These are phyloP conservation scores for Limulus polyphemus DNA, from an alignment of 2,888 invertebrate genomes.

Conservation along the genomic window DNA sequence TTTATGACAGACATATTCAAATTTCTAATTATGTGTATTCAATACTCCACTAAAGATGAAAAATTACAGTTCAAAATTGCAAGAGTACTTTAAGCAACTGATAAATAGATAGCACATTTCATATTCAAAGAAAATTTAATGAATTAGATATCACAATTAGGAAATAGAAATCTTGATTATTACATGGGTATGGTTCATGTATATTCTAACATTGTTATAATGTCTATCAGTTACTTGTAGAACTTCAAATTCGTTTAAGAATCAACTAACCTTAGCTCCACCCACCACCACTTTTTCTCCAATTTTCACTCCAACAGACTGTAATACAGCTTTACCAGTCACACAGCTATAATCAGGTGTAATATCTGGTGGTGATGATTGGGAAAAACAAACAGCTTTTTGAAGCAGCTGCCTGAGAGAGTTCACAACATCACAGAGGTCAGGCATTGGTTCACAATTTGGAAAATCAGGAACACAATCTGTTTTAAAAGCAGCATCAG, in stretches of 20 bases:
- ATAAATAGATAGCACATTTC: no score
- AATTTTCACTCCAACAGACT: constrained; percentile 38
- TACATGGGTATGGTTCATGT: no score
- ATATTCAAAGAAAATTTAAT: no score
- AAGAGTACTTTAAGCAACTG: no score
- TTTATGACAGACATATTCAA: no score
- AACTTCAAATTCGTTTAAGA: background rate
- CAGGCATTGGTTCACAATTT: constrained; percentile 35
- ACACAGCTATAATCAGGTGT: constrained; percentile 22
- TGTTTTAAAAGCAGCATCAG: constrained; percentile 21
- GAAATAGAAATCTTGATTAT: no score
- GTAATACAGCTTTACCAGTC: constrained; percentile 34
- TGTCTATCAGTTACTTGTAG: no score
- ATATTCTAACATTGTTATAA: no score
- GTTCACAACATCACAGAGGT: constrained; percentile 34
- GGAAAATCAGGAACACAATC: constrained; percentile 39
- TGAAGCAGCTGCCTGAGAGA: constrained; percentile 35
- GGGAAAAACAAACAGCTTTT: constrained; percentile 28
- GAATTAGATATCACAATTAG: no score
- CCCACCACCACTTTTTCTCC: constrained; percentile 37
- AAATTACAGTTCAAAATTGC: no score
- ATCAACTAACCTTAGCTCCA: constrained; percentile 22
- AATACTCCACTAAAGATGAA: no score
- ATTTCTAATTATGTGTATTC: no score
- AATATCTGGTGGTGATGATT: background rate